Evolutionary conservation across 1,140 invertebrate genomes (phyloP).

Genomic region (Drosophila arizonae): DNA sequence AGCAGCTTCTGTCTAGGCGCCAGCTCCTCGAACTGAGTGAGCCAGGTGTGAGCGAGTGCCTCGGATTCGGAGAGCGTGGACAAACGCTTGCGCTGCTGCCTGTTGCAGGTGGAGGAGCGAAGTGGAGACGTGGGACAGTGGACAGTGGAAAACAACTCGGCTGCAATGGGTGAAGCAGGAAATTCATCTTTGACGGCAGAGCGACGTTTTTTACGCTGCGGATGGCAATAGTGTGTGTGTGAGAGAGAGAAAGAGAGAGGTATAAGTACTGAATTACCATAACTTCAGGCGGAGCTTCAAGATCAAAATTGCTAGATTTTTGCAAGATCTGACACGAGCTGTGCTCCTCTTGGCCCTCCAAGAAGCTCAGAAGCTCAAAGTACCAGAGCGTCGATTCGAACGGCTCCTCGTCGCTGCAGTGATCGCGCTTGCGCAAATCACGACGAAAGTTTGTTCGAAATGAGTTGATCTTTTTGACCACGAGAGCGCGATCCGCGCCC

Average conservation of each 20-base stretch:
- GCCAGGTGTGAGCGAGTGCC: conserved; percentile 41
- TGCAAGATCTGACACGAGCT: neutral
- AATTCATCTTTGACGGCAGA: conserved; percentile 10
- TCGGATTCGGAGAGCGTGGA: conserved; percentile 7
- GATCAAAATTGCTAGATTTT: neutral
- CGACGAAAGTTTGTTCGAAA: conserved; percentile 75
- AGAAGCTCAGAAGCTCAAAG: conserved; percentile 67
- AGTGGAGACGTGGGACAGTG: neutral
- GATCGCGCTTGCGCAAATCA: conserved; percentile 55
- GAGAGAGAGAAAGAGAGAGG: neutral
- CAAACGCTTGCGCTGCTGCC: neutral
- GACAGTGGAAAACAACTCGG: neutral
- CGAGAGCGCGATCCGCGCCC: conserved; percentile 55
- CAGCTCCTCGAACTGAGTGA: conserved; percentile 41
- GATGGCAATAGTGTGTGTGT: neutral
- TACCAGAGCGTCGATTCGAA: conserved; percentile 75
- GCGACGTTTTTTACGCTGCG: conserved; percentile 9
- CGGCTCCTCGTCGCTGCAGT: conserved; percentile 5
- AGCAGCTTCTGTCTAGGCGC: conserved; percentile 26
- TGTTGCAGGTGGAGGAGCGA: neutral
- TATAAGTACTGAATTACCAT: neutral
- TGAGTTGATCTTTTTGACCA: conserved; percentile 79
- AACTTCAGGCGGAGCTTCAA: neutral
- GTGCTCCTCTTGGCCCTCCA: conserved; percentile 41
- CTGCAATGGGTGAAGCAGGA: neutral